A percentile compares a stretch with the other conserved stretches of the same genome.
phyloP scores from a whole-genome alignment of 2,113 vertebrate genomes.

The Enhydra lutris region DNA sequence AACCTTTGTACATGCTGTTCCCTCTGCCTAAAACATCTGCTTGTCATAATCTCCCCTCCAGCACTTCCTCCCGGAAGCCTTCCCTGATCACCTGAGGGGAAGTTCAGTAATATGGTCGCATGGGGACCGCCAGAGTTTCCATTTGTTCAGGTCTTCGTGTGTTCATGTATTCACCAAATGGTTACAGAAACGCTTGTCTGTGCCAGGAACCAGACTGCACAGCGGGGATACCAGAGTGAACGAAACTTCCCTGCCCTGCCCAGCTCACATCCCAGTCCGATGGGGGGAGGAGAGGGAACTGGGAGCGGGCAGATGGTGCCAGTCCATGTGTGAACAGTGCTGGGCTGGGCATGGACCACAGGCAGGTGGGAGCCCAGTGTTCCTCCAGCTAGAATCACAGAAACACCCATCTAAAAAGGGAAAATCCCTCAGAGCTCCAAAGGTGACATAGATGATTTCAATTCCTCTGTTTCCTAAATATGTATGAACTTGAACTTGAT shows the following conservation, averaged over 20 bases:
- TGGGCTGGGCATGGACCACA: not conserved
- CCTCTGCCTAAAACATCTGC: not conserved
- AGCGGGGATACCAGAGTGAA: not conserved
- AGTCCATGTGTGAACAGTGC: not conserved
- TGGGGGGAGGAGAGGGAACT: not conserved
- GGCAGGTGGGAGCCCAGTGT: accelerated
- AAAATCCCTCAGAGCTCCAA: not conserved
- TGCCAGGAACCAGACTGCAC: not conserved
- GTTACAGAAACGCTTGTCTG: not conserved
- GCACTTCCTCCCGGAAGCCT: constrained; percentile 16
- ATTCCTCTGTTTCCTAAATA: not conserved
- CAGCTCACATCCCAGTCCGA: not conserved
- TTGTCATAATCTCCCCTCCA: not conserved
- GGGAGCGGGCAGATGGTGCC: not conserved
- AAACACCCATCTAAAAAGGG: not conserved
- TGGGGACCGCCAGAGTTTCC: not conserved
- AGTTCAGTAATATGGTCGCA: not conserved
- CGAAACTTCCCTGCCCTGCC: not conserved
- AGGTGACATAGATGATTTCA: not conserved
- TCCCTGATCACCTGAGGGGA: not conserved
- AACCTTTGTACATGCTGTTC: not conserved
- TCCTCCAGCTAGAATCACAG: not conserved
- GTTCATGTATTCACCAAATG: not conserved
- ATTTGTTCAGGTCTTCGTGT: not conserved
- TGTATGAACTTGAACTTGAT: not conserved